A percentile compares a stretch with the other conserved stretches of the same genome.
Conservation (phyloP, 2,888 invertebrate species). For the Entomobrya proxima region DNA sequence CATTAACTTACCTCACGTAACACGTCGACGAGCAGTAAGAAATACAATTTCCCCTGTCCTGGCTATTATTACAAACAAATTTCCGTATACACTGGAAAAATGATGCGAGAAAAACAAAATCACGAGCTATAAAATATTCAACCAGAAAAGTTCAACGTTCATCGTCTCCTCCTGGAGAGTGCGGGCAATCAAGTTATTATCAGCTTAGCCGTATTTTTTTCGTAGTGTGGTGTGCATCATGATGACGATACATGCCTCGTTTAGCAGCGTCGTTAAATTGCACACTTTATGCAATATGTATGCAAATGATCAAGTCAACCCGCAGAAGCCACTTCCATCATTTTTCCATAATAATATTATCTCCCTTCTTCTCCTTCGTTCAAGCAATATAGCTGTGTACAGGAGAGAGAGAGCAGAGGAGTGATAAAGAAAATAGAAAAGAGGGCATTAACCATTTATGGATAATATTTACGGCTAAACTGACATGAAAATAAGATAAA, state of each 20-base stretch:
- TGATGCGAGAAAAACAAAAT: too few species aligned
- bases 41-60: too few species aligned
- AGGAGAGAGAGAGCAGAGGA: constrained; percentile 8
- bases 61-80: too few species aligned
- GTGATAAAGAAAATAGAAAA: background rate
- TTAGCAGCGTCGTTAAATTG: constrained; percentile 11
- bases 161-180: background rate
- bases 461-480: constrained; percentile 49
- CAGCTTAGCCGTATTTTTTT: constrained; percentile 10
- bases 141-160: constrained; percentile 2
- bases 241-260: constrained; percentile 18
- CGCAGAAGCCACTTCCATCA: constrained; percentile 22
- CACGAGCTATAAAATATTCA: background rate
- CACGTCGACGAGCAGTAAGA: too few species aligned
- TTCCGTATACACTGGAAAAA: too few species aligned
- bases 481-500: constrained; percentile 35
- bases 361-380: background rate
- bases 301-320: constrained; percentile 42
- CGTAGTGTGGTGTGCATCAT: background rate
- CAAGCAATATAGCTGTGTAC: background rate
- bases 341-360: constrained; percentile 30
- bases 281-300: constrained; percentile 43
- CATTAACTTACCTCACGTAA: too few species aligned
- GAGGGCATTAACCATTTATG: constrained; percentile 51
- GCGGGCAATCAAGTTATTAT: constrained; percentile 19